phyloP scores from a whole-genome alignment of 2,888 invertebrate species.

The Callosobruchus maculatus region DNA sequence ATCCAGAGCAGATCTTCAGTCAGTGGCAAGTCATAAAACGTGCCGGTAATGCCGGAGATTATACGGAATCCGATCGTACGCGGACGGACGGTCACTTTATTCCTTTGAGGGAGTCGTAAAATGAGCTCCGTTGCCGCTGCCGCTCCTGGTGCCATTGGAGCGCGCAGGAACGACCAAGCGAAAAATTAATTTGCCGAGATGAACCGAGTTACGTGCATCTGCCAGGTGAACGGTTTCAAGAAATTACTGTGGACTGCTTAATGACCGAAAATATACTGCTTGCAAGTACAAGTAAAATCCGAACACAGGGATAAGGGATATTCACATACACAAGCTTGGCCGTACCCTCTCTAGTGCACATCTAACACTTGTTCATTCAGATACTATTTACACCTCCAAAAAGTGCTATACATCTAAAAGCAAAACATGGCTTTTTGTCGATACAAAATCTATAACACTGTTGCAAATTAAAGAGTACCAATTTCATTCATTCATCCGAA shows the following conservation, averaged over 20 bases:
- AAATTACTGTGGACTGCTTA: not conserved
- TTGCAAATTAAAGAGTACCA: too few relatives aligned
- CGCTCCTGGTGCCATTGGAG: not conserved
- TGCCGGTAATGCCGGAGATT: not conserved
- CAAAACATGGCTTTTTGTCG: too few relatives aligned
- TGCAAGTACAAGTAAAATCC: too few relatives aligned
- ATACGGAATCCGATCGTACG: not conserved
- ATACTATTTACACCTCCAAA: too few relatives aligned
- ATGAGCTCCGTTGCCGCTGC: not conserved
- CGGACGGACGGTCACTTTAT: not conserved
- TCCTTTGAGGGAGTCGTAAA: not conserved
- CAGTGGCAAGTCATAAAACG: not conserved
- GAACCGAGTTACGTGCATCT: not conserved
- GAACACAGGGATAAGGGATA: too few relatives aligned
- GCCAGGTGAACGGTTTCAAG: not conserved
- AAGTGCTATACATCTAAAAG: too few relatives aligned
- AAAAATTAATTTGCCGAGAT: not conserved
- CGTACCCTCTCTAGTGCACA: too few relatives aligned
- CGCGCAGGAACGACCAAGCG: not conserved
- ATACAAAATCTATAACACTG: too few relatives aligned
- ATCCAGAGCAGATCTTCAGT: not conserved
- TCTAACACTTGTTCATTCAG: too few relatives aligned
- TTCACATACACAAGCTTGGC: too few relatives aligned
- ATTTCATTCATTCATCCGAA: too few relatives aligned
- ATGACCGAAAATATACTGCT: not conserved